Evolutionary conservation across 64 coral and sea anemone species (phyloP).

Genomic region (Actinia equina): DNA sequence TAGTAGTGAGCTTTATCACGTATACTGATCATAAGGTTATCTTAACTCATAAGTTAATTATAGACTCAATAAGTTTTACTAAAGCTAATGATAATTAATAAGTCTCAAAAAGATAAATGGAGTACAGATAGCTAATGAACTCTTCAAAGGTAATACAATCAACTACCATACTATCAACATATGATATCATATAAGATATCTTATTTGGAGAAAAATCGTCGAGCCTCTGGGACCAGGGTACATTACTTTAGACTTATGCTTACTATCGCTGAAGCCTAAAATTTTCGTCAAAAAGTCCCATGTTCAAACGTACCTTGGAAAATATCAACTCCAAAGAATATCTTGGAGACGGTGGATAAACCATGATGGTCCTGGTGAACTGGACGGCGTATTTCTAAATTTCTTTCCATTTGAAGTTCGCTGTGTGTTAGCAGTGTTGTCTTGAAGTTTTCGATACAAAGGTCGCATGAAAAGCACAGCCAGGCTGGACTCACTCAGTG

Average conservation of each 20-base stretch:
- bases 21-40: too few relatives aligned
- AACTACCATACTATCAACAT: neutral
- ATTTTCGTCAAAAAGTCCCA: neutral
- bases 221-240: neutral
- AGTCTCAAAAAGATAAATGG: too few relatives aligned
- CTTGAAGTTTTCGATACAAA: neutral
- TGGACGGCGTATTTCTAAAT: conserved; percentile 30
- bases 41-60: too few relatives aligned
- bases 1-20: too few relatives aligned
- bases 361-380: conserved; percentile 17
- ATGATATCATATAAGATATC: neutral
- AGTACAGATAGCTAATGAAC: neutral
- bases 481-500: neutral
- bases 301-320: conserved; percentile 48
- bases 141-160: neutral
- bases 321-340: conserved; percentile 63
- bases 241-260: too few relatives aligned
- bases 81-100: too few relatives aligned
- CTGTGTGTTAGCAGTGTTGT: neutral
- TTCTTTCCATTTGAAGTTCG: conserved; percentile 32
- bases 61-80: too few relatives aligned
- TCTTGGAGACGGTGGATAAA: conserved; percentile 47
- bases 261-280: neutral
- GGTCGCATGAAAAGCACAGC: neutral
- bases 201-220: neutral